Conservation (phyloP, 92 coral and sea anemone species). For the Zoanthus solanderi region DNA sequence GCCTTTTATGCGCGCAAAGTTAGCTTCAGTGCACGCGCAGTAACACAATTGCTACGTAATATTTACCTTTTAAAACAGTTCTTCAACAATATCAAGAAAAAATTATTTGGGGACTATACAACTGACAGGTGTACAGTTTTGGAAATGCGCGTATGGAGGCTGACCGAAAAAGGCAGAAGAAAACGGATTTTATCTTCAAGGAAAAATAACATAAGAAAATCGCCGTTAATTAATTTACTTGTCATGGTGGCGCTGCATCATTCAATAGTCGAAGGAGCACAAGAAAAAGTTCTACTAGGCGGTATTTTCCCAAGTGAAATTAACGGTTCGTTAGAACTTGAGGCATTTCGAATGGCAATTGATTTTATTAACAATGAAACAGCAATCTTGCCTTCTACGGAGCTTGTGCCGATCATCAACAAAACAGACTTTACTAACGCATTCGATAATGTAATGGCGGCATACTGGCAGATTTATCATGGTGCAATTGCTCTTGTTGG, state of each 20-base stretch:
- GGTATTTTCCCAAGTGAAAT: slow-evolving; percentile 67
- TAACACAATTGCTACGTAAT: no score
- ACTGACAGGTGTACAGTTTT: neutral
- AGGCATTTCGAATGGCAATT: slow-evolving; percentile 77
- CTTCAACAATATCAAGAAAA: no score
- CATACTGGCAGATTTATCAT: slow-evolving; percentile 78
- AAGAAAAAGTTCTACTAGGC: slow-evolving; percentile 70
- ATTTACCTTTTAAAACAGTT: no score
- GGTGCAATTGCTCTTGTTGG: slow-evolving; percentile 83
- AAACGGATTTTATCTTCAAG: neutral
- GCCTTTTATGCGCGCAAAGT: no score
- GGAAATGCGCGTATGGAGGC: neutral
- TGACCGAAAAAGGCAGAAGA: neutral
- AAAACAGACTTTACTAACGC: slow-evolving; percentile 69
- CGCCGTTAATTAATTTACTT: neutral
- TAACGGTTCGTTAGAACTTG: slow-evolving; percentile 43
- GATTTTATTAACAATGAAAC: slow-evolving; percentile 82
- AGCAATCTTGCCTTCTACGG: slow-evolving; percentile 67
- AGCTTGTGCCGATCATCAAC: slow-evolving; percentile 69
- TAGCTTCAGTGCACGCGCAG: no score
- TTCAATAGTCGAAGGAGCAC: slow-evolving; percentile 13
- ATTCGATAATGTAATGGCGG: slow-evolving; percentile 76
- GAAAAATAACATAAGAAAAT: neutral
- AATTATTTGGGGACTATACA: neutral
- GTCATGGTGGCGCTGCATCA: neutral